Base-by-base conservation (phyloP, 1,140 invertebrate species). In the Leptinotarsa defecta region DNA sequence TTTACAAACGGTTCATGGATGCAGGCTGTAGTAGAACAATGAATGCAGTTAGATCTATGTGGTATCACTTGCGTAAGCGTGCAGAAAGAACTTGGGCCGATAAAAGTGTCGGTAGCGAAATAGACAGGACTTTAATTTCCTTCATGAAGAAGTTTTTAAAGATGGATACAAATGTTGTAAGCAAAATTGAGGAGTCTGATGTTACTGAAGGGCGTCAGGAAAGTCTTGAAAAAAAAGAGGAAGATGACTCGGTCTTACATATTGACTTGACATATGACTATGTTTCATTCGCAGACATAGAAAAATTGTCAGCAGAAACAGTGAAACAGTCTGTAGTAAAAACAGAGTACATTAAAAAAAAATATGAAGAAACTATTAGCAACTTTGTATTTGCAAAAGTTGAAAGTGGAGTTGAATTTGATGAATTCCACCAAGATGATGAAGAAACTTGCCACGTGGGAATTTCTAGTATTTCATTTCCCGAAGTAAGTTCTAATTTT, bases 221-320 rank as follows among this genome's bases (percentile, higher is more conserved):
- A 15, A 57, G 13, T 57, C 17, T 57, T 4, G 52, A 57, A 6
- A 2, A 57, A 57, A 19, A 57, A 57, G 17, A 57, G 4, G 52
- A 57, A 57, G n/a, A 57, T 17, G 52, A 4, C 6, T n/a, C 17
- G 4, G 52, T 8, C n/a, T 57, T 19, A 4, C 1, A 19, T 5
- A 57, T 65, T 20, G 64, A 65, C 13, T 65, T 65, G 20, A 65
- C 64, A 2, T 65, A 65, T 65, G 64, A 65, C 64, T 65, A 65
- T 2, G 64, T 65, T 24, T 65, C 64, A 3, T 65, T 65, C 64
- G 20, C 15, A 22, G 64, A 65, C 20, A 65, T 65, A 17, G 64
- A 65, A 65, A 22, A 34, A 22, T 65, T 65, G 64, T n/a, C 64
- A 17, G 15, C 15, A 19, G 52, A 57, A 57, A 57, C 52, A 6